Evolutionary conservation across 2,797 vertebrate species (phyloP).

Genomic region (Pangasius mekongensis): DNA sequence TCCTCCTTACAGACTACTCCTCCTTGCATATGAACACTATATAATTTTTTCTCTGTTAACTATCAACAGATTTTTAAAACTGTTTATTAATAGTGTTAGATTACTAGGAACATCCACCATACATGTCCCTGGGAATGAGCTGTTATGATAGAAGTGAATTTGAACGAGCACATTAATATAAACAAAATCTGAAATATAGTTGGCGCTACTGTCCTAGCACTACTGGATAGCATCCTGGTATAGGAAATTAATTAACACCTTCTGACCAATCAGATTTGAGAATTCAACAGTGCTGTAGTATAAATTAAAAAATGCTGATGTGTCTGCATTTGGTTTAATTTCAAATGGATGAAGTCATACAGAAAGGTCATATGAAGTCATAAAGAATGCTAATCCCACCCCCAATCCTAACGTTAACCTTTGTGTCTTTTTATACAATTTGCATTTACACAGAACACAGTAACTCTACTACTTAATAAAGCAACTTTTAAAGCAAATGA

Average conservation of each 20-base stretch:
- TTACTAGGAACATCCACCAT: not conserved
- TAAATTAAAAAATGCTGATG: not conserved
- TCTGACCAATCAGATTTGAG: not conserved
- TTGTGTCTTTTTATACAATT: not conserved
- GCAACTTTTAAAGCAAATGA: not conserved
- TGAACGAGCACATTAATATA: not conserved
- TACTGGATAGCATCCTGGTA: no score
- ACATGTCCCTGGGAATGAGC: not conserved
- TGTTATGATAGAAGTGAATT: not conserved
- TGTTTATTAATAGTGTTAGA: not conserved
- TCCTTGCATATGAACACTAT: not conserved
- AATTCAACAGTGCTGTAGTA: not conserved
- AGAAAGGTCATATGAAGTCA: no score
- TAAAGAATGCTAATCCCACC: not conserved
- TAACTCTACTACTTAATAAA: not conserved
- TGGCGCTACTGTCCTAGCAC: not conserved
- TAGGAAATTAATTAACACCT: not conserved
- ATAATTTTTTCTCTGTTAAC: not conserved
- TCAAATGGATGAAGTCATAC: not conserved
- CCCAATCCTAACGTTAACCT: not conserved
- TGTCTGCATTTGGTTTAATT: not conserved
- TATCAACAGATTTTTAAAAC: not conserved
- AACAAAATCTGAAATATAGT: not conserved
- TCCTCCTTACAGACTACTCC: not conserved
- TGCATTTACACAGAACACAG: not conserved